A percentile compares a stretch with the other conserved stretches of the same genome.
phyloP scores from a whole-genome alignment of 2,113 vertebrate genomes.

The Myotis lucifugus region DNA sequence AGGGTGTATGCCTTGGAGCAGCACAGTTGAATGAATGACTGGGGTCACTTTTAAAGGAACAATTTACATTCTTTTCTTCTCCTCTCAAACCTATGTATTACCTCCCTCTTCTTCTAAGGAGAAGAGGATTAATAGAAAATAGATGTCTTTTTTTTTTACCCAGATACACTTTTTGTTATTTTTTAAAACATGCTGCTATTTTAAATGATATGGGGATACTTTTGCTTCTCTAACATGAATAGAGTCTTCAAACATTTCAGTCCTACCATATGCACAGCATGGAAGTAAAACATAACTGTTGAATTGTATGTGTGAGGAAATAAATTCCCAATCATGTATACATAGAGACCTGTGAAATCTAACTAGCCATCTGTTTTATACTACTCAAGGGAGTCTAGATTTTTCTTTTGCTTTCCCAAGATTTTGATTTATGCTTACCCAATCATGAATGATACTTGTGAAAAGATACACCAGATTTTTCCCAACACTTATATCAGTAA shows the following conservation, averaged over 20 bases:
- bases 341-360: conserved; percentile 18
- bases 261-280: neutral
- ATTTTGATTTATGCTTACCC: conserved; percentile 55
- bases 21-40: neutral
- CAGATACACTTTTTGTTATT: neutral
- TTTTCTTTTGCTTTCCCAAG: neutral
- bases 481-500: neutral
- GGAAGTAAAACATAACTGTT: neutral
- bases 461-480: neutral
- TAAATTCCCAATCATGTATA: conserved; percentile 13
- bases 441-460: conserved; percentile 52
- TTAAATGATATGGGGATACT: neutral
- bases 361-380: conserved; percentile 51
- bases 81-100: neutral
- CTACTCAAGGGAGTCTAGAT: conserved; percentile 27
- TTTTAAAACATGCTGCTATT: neutral
- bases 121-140: neutral
- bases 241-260: conserved; percentile 1
- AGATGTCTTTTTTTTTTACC: neutral
- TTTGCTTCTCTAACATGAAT: conserved; percentile 45
- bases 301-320: conserved; percentile 2
- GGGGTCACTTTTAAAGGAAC: neutral
- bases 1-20: neutral
- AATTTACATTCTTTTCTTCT: neutral
- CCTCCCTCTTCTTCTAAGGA: neutral